Conservation (phyloP, 2,797 vertebrate species). For the Pteropus rufus region DNA sequence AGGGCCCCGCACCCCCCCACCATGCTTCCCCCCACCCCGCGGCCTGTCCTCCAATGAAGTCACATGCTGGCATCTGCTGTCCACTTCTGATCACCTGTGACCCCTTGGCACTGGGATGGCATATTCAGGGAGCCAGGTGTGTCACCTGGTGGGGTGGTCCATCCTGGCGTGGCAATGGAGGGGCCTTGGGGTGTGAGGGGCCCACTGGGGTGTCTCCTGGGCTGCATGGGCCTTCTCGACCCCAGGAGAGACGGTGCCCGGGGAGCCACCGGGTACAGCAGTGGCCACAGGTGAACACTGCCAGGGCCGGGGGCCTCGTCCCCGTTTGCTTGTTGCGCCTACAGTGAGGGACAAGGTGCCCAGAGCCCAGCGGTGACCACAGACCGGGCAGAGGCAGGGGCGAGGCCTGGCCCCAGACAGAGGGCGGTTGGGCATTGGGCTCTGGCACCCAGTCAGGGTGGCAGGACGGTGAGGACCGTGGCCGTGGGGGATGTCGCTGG, state of each 20-base stretch:
- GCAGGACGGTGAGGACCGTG: rapidly evolving
- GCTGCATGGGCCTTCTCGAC: rapidly evolving
- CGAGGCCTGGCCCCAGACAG: neutral
- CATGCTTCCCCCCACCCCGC: neutral
- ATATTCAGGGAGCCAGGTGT: rapidly evolving
- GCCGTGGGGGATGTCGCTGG: neutral
- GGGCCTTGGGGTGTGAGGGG: neutral
- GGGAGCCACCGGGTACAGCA: rapidly evolving
- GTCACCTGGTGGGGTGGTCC: neutral
- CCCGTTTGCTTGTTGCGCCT: rapidly evolving
- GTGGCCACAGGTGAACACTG: neutral
- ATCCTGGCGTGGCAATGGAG: too few relatives aligned
- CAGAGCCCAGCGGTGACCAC: neutral
- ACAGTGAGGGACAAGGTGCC: too few relatives aligned
- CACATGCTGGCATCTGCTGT: rapidly evolving
- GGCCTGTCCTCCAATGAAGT: neutral
- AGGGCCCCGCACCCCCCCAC: rapidly evolving
- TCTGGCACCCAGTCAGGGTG: neutral
- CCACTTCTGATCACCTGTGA: neutral
- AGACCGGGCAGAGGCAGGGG: rapidly evolving
- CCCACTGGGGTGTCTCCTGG: too few relatives aligned
- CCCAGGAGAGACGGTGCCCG: neutral
- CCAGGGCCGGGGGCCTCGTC: rapidly evolving
- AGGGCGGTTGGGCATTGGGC: neutral
- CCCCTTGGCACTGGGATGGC: neutral